Evolutionary conservation across 2,113 vertebrate species (phyloP).

Genomic region (Actenoides hombroni): DNA sequence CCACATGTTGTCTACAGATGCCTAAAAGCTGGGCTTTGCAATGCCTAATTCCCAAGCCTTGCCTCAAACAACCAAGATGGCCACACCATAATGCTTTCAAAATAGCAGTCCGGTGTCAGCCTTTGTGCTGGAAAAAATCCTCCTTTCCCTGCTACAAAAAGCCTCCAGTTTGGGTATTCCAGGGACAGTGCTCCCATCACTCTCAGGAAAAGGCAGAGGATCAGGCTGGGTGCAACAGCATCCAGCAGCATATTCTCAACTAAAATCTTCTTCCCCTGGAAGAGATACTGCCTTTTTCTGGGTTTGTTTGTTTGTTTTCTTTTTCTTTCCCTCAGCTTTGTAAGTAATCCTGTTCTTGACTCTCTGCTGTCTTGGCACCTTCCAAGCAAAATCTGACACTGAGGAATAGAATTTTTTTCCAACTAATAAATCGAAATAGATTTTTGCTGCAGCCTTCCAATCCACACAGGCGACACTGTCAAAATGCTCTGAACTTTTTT

Average conservation of each 20-base stretch:
- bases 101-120: not conserved
- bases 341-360: not conserved
- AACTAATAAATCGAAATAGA: conserved; percentile 42
- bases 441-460: conserved; percentile 37
- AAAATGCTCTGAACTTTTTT: conserved; percentile 60
- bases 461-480: conserved; percentile 2
- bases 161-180: not conserved
- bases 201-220: not conserved
- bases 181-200: not conserved
- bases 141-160: not conserved
- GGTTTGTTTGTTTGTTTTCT: too few relatives aligned
- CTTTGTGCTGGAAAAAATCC: accelerated
- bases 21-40: not conserved
- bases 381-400: conserved; percentile 41
- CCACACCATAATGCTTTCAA: not conserved
- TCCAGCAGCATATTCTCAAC: not conserved
- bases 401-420: not conserved
- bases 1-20: conserved; percentile 27
- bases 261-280: not conserved
- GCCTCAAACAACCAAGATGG: conserved; percentile 52
- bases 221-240: not conserved
- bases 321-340: not conserved
- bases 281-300: not conserved
- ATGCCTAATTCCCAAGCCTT: conserved; percentile 1
- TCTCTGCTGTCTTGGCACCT: conserved; percentile 5